phyloP scores from a whole-genome alignment of 2,888 invertebrate species.

The Clepsis dumicolana region DNA sequence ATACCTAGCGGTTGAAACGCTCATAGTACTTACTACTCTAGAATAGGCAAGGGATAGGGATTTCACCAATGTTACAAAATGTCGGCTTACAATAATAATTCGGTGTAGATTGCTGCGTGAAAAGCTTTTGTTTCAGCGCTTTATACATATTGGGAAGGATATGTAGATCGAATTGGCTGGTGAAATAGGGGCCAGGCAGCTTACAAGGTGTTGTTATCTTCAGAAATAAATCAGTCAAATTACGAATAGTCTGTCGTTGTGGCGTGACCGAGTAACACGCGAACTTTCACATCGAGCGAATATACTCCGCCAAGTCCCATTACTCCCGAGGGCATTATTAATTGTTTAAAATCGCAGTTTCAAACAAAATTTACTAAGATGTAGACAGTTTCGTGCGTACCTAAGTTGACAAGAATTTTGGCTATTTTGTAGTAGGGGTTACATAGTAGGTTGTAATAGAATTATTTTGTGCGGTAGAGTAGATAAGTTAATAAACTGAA shows the following conservation, averaged over 20 bases:
- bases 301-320: neutral
- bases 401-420: neutral
- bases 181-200: neutral
- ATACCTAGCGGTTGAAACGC: no score
- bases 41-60: no score
- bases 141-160: no score
- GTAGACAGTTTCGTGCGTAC: neutral
- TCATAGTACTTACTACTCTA: no score
- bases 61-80: no score
- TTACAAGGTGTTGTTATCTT: neutral
- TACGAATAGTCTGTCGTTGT: neutral
- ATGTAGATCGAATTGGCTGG: no score
- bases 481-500: no score
- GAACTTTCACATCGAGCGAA: neutral
- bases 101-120: no score
- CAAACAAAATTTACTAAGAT: conserved; percentile 1
- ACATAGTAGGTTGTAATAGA: neutral
- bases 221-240: neutral
- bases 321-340: conserved; percentile 1
- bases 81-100: no score
- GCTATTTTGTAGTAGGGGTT: neutral
- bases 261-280: neutral
- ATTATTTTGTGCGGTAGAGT: neutral
- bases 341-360: conserved; percentile 12
- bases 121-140: no score